Evolutionary conservation across 1,140 invertebrate genomes (phyloP).

Genomic region (Dendroctonus ponderosae): DNA sequence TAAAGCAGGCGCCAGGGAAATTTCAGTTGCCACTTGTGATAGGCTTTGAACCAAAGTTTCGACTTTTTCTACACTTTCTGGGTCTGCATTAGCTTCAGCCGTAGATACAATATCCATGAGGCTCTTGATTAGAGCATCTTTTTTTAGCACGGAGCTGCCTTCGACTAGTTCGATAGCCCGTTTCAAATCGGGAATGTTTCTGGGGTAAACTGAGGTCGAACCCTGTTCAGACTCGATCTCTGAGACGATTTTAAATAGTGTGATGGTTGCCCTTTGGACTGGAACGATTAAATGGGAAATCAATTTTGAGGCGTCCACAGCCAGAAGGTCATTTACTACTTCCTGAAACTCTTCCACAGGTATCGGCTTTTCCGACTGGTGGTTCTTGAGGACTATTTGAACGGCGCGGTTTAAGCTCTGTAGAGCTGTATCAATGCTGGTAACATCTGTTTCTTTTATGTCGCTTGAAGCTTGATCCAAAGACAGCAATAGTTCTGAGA

Average conservation of each 20-base stretch:
- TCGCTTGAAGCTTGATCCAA: conserved; percentile 8
- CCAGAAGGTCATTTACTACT: not conserved
- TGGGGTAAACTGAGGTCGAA: no score
- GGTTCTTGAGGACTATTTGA: conserved; percentile 23
- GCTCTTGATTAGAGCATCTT: no score
- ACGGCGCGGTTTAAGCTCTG: conserved; percentile 11
- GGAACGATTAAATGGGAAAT: conserved; percentile 12
- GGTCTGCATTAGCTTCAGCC: no score
- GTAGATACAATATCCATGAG: no score
- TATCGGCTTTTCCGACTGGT: not conserved
- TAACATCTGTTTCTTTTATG: conserved; percentile 15
- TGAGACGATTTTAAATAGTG: conserved; percentile 22
- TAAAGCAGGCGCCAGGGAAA: no score
- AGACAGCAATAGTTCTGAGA: conserved; percentile 17
- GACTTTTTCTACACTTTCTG: no score
- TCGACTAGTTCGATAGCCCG: no score
- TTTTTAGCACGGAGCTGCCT: no score
- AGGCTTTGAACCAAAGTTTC: no score
- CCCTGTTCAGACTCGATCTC: not conserved
- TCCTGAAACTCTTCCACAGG: conserved; percentile 6
- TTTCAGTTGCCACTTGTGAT: no score
- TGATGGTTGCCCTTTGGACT: conserved; percentile 21
- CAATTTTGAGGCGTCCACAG: conserved; percentile 6
- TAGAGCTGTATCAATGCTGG: conserved; percentile 9
- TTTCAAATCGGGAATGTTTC: no score